phyloP scores from a whole-genome alignment of 2,888 invertebrate species.

The Gibbula magus region DNA sequence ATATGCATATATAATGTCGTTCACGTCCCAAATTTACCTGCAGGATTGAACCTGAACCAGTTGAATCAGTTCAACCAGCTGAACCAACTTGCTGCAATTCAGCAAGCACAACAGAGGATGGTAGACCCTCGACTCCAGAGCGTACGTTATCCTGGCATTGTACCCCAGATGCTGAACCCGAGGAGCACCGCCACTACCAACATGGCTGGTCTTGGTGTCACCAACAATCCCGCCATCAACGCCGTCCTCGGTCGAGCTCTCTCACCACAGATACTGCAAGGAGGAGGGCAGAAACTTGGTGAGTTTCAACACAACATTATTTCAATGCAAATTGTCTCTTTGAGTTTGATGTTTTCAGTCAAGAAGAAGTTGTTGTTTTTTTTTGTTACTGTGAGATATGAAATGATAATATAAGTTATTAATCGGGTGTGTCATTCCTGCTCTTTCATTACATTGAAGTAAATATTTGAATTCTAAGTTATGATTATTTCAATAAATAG shows the following conservation, averaged over 20 bases:
- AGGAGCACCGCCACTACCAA: slow-evolving; percentile 39
- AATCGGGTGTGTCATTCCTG: too few species aligned
- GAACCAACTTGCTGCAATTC: slow-evolving; percentile 46
- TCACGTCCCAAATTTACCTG: background rate
- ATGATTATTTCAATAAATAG: too few species aligned
- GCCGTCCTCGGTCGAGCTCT: slow-evolving; percentile 48
- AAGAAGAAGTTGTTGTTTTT: too few species aligned
- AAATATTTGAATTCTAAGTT: too few species aligned
- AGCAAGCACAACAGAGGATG: slow-evolving; percentile 55
- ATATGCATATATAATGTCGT: too few species aligned
- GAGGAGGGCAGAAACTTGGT: slow-evolving; percentile 35
- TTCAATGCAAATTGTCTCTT: background rate
- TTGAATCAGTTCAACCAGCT: slow-evolving; percentile 45
- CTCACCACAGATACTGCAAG: slow-evolving; percentile 46
- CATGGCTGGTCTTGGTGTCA: slow-evolving; percentile 16
- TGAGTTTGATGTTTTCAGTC: too few species aligned
- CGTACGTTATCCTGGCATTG: slow-evolving; percentile 46
- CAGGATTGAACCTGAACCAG: slow-evolving; percentile 39
- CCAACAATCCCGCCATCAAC: slow-evolving; percentile 37
- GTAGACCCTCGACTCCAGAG: slow-evolving; percentile 61
- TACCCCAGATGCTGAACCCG: slow-evolving; percentile 45
- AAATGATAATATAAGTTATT: too few species aligned
- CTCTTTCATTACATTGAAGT: too few species aligned
- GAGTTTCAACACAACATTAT: background rate
- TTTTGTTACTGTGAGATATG: too few species aligned